phyloP scores from a whole-genome alignment of 2,888 invertebrate genomes.

The Gastrophysa polygoni region DNA sequence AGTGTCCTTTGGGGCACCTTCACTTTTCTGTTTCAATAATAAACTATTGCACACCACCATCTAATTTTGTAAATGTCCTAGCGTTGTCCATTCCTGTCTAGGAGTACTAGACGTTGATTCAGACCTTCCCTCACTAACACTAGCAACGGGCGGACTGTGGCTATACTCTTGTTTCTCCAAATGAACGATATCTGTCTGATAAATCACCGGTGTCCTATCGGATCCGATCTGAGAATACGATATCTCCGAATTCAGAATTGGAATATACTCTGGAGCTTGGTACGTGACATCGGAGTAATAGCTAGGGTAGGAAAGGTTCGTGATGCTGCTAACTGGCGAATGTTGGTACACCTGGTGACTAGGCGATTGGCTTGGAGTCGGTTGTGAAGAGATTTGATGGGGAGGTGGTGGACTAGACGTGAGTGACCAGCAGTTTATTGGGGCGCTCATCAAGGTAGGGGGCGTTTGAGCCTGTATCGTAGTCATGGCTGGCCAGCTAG shows the following conservation, averaged over 20 bases:
- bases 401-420: slow-evolving; percentile 57
- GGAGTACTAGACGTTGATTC: slow-evolving; percentile 48
- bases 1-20: background rate
- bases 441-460: slow-evolving; percentile 51
- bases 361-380: slow-evolving; percentile 56
- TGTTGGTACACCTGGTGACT: slow-evolving; percentile 55
- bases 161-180: slow-evolving; percentile 48
- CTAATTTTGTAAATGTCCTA: slow-evolving; percentile 44
- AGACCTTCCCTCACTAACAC: slow-evolving; percentile 37
- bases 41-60: background rate
- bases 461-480: slow-evolving; percentile 54
- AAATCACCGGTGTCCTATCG: slow-evolving; percentile 47
- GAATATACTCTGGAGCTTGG: slow-evolving; percentile 53
- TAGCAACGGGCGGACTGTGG: slow-evolving; percentile 29
- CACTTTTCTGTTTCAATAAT: background rate
- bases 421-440: slow-evolving; percentile 58
- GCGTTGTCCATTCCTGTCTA: slow-evolving; percentile 50
- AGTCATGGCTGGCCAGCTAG: slow-evolving; percentile 54
- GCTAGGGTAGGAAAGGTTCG: slow-evolving; percentile 54
- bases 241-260: slow-evolving; percentile 51
- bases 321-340: slow-evolving; percentile 51
- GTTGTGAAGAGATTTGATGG: slow-evolving; percentile 52
- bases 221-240: slow-evolving; percentile 47
- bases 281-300: slow-evolving; percentile 56
- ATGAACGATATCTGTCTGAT: slow-evolving; percentile 43